Evolutionary conservation across 2,888 invertebrate genomes (phyloP).

Genomic region (Cybosia mesomella): DNA sequence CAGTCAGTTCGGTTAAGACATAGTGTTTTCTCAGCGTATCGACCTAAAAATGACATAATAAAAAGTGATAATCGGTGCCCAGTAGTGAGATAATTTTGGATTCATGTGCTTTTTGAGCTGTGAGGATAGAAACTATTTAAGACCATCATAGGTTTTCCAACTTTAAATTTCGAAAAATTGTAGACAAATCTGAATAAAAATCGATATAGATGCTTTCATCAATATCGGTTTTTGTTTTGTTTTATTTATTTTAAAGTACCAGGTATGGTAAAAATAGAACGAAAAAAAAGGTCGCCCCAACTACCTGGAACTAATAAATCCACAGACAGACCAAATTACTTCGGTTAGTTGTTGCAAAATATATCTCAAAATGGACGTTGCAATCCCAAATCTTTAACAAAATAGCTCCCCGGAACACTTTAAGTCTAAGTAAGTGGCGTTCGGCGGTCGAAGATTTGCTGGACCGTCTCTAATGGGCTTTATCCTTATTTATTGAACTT

Average conservation of each 20-base stretch:
- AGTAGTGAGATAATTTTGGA: too few relatives aligned
- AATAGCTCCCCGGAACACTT: constrained; percentile 82
- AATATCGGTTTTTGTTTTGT: background rate
- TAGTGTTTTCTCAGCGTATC: too few relatives aligned
- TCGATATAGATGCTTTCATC: too few relatives aligned
- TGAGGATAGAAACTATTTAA: too few relatives aligned
- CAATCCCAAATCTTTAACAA: constrained; percentile 84
- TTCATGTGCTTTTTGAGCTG: too few relatives aligned
- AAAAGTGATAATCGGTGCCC: too few relatives aligned
- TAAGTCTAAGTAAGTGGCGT: constrained; percentile 87
- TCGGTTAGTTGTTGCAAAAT: constrained; percentile 58
- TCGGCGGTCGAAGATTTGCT: constrained; percentile 86
- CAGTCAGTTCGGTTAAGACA: too few relatives aligned
- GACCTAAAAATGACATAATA: too few relatives aligned
- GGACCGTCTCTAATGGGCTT: constrained; percentile 86
- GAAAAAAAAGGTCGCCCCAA: background rate
- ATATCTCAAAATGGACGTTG: constrained; percentile 76
- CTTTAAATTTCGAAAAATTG: too few relatives aligned
- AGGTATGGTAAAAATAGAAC: background rate
- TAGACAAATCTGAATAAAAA: too few relatives aligned
- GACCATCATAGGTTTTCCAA: too few relatives aligned
- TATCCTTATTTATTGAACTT: constrained; percentile 86
- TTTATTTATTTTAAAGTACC: background rate
- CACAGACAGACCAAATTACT: constrained; percentile 43
- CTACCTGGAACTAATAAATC: constrained; percentile 26